Conservation (phyloP, 2,797 vertebrate species). For the Argya squamiceps region DNA sequence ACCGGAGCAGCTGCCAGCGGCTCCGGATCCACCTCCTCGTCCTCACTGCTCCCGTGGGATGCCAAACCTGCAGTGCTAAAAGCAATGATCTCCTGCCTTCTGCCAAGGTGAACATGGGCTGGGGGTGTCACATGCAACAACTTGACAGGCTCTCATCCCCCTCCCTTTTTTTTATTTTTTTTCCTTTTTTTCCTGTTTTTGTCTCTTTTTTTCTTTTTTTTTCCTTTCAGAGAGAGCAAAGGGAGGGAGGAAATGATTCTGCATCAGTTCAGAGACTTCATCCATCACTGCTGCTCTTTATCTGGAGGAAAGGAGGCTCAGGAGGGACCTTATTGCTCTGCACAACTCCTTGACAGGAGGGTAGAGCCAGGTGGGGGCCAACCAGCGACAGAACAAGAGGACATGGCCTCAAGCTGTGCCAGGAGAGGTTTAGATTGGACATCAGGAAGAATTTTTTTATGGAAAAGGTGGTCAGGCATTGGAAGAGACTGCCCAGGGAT, state of each 20-base stretch:
- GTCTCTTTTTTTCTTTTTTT: neutral
- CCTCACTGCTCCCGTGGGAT: constrained; percentile 39
- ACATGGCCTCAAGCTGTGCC: fast-evolving
- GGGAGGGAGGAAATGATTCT: neutral
- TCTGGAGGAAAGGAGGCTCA: neutral
- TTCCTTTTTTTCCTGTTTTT: fast-evolving
- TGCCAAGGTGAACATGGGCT: constrained; percentile 32
- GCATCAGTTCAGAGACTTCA: neutral
- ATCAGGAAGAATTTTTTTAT: neutral
- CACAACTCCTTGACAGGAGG: neutral
- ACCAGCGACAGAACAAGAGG: fast-evolving
- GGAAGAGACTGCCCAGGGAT: neutral
- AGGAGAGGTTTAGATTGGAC: neutral
- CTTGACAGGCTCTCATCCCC: neutral
- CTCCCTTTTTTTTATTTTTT: neutral
- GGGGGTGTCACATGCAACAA: constrained; percentile 1
- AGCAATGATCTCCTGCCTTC: constrained; percentile 62
- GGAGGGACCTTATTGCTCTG: neutral
- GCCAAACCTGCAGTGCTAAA: constrained; percentile 66
- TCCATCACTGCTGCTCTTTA: neutral
- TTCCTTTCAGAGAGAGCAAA: neutral
- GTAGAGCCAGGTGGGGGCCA: no score
- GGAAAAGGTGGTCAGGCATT: neutral
- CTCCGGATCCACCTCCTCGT: constrained; percentile 28
- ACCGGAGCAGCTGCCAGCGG: constrained; percentile 37